phyloP scores from a whole-genome alignment of 2,797 vertebrate species.

The Kryptolebias ocellatus region DNA sequence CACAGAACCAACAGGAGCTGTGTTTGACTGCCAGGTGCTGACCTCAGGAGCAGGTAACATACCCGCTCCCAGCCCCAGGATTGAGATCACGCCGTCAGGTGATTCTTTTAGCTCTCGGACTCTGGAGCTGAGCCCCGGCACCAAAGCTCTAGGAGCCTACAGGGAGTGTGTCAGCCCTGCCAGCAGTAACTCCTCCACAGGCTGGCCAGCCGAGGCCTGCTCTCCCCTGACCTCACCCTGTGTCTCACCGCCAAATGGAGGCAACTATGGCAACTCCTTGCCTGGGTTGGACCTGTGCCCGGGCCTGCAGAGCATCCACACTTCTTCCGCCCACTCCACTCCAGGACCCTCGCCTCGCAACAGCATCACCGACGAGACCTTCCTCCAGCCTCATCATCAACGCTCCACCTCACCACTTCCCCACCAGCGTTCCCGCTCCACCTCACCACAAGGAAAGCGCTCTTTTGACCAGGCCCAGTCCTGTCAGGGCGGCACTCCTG shows the following conservation, averaged over 20 bases:
- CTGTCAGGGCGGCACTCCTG: slow-evolving; percentile 73
- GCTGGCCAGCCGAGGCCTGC: slow-evolving; percentile 90
- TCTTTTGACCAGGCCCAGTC: slow-evolving; percentile 84
- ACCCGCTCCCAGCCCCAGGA: slow-evolving; percentile 89
- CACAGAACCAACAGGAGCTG: slow-evolving; percentile 27
- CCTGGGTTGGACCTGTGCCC: slow-evolving; percentile 90
- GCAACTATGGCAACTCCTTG: slow-evolving; percentile 57
- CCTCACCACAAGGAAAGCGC: slow-evolving; percentile 92
- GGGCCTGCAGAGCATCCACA: slow-evolving; percentile 90
- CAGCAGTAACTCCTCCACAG: slow-evolving; percentile 95
- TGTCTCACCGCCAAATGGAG: slow-evolving; percentile 86
- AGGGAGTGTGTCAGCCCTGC: slow-evolving; percentile 95
- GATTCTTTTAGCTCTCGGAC: slow-evolving; percentile 87
- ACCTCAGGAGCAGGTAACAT: slow-evolving; percentile 79
- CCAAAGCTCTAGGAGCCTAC: slow-evolving; percentile 84
- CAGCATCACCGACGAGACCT: slow-evolving; percentile 91
- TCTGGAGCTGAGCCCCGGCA: slow-evolving; percentile 78
- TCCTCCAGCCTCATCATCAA: slow-evolving; percentile 71
- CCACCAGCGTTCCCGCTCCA: slow-evolving; percentile 91
- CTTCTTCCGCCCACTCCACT: slow-evolving; percentile 92
- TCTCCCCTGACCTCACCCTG: slow-evolving; percentile 92
- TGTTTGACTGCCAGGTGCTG: slow-evolving; percentile 74
- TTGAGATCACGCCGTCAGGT: slow-evolving; percentile 95
- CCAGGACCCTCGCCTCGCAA: slow-evolving; percentile 91
- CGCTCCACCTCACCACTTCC: slow-evolving; percentile 79